Evolutionary conservation across 2,113 vertebrate species (phyloP).

Genomic region (Pardalotus punctatus): DNA sequence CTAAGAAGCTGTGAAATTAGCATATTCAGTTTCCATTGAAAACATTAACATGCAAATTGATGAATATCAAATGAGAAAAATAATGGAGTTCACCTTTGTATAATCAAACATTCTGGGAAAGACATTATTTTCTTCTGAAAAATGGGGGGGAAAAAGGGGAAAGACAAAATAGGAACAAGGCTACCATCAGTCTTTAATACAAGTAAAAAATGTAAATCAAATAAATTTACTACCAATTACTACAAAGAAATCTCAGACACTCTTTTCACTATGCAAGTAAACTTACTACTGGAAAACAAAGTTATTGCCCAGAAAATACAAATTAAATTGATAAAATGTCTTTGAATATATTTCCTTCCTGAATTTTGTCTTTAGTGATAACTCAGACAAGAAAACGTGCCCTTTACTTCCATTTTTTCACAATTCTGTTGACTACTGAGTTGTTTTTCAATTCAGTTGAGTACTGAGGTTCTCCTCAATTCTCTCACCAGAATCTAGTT

Average conservation of each 20-base stretch:
- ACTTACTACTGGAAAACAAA: neutral
- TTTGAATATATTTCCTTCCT: neutral
- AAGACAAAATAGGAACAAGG: neutral
- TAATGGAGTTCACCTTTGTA: constrained; percentile 49
- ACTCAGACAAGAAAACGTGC: neutral
- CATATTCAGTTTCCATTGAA: constrained; percentile 29
- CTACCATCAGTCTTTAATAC: neutral
- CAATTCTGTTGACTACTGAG: neutral
- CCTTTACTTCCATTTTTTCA: neutral
- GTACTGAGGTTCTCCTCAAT: neutral
- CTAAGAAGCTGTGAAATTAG: constrained; percentile 52
- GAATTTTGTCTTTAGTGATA: neutral
- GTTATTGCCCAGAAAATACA: neutral
- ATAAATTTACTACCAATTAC: neutral
- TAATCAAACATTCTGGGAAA: constrained; percentile 44
- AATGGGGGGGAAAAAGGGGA: neutral
- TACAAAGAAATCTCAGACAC: neutral
- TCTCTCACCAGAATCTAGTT: neutral
- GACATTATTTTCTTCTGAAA: neutral
- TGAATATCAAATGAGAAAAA: constrained; percentile 32
- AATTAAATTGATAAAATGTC: neutral
- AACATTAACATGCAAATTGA: constrained; percentile 57
- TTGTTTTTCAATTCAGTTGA: neutral
- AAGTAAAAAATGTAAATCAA: neutral
- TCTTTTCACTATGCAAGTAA: neutral